These are phyloP conservation scores for Schizopygopsis malacanthus DNA, from an alignment of 2,797 vertebrate genomes.

Conservation along the genomic window DNA sequence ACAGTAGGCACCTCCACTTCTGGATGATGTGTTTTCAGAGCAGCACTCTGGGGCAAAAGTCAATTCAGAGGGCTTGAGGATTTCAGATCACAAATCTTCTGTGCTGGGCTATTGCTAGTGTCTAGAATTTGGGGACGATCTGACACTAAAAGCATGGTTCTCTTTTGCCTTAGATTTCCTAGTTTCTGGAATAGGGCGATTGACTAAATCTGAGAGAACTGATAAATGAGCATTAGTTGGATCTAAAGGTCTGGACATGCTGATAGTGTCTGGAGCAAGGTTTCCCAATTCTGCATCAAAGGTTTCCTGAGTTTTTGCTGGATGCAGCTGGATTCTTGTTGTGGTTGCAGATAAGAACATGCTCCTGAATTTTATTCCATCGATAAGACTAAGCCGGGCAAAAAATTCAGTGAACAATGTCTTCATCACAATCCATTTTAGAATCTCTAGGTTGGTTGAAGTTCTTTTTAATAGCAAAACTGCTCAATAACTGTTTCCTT, in stretches of 20 bases:
- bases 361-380: conserved; percentile 31
- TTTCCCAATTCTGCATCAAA: conserved; percentile 27
- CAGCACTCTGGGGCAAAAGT: neutral
- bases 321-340: neutral
- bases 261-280: neutral
- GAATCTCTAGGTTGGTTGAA: neutral
- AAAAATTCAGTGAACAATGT: conserved; percentile 30
- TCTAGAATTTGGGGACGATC: neutral
- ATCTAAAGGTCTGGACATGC: neutral
- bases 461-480: conserved; percentile 25
- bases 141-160: neutral
- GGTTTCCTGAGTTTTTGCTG: conserved; percentile 8
- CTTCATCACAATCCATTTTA: neutral
- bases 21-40: neutral
- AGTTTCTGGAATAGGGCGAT: neutral
- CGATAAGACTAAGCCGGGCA: conserved; percentile 41
- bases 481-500: conserved; percentile 30
- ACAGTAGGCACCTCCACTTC: neutral
- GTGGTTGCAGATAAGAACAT: conserved; percentile 37
- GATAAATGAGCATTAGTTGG: neutral
- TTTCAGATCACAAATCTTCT: neutral
- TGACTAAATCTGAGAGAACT: neutral
- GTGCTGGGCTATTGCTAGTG: neutral
- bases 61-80: neutral
- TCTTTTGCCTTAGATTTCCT: neutral